Conservation (phyloP, 2,888 invertebrate species). For the Thalpophila matura region DNA sequence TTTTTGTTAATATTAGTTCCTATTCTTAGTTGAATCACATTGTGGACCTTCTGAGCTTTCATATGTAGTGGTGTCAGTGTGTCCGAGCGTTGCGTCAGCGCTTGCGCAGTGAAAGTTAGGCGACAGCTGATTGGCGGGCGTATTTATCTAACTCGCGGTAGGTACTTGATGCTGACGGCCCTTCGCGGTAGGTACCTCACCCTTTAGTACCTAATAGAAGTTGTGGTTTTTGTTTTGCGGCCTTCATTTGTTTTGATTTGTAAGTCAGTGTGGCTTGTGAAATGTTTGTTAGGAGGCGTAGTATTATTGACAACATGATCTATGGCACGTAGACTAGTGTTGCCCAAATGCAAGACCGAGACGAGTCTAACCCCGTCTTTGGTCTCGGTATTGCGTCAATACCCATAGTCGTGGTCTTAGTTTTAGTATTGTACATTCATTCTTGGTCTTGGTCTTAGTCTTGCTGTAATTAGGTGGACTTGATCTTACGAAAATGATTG, state of each 20-base stretch:
- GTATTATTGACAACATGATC: too few relatives aligned
- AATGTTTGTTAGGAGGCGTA: conserved; percentile 2
- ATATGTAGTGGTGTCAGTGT: conserved; percentile 17
- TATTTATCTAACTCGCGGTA: conserved; percentile 62
- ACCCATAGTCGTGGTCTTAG: too few relatives aligned
- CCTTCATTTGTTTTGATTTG: conserved; percentile 34
- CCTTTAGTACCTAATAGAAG: conserved; percentile 38
- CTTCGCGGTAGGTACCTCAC: conserved; percentile 64
- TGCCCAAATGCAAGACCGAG: too few relatives aligned
- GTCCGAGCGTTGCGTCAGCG: conserved; percentile 67
- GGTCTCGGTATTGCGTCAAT: too few relatives aligned
- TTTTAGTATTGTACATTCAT: too few relatives aligned
- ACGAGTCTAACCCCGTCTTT: too few relatives aligned
- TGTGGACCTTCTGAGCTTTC: conserved; percentile 26
- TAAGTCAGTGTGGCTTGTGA: conserved; percentile 9
- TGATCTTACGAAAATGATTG: too few relatives aligned
- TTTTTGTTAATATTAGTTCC: too few relatives aligned
- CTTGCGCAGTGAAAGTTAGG: conserved; percentile 72
- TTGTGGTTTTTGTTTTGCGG: conserved; percentile 25
- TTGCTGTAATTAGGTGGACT: too few relatives aligned
- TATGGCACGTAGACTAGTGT: too few relatives aligned
- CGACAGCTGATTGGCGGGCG: conserved; percentile 65
- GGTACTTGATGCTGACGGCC: conserved; percentile 53
- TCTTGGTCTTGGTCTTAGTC: too few relatives aligned
- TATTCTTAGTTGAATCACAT: too few relatives aligned